Evolutionary conservation across 2,113 vertebrate genomes (phyloP), one percentile per base, ranked within the genome.

Genomic region (Dermatemys mawii): DNA sequence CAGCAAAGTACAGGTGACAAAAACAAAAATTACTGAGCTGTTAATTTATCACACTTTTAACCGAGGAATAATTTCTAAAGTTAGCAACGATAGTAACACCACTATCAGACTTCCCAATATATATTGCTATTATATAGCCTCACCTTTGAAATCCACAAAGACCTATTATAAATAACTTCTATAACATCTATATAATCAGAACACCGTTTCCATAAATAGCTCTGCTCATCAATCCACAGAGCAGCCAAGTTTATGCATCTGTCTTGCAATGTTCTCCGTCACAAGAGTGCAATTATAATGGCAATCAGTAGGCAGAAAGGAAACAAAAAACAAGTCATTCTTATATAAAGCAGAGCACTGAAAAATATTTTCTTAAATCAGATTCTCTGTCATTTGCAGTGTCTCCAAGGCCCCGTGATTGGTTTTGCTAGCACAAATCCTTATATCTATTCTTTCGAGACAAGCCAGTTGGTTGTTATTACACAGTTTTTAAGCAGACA

Each of bases 401-500:
- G 19, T 32, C 46, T 29, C 32, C 35, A 5, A 35, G 49, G 16
- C 29, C 2, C 27, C 44, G 19, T 67, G 35, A 55, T 2, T 1
- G 24, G 1, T 78, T 86, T 24, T 38, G 57, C 63, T 3, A 2
- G 26, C 22, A 26, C 49, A 54, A 73, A 5, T 41, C 41, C 81
- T 27, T 27, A 32, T 6, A 6, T 16, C 24, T 87, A 4, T 29
- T 86, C 78, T 38, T 24, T 7, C 32, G 51, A 19, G 51, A 53
- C 14, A 78, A 54, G 16, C 8, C 49, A 10, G 22, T 7, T 4
- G 0, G 0, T 10, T 41, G n/a, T 38, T 26, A 75, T 5, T 7
- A 11, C 12, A 38, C 17, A n/a, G 24, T 6, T 75, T 75, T 75
- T 44, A 44, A 26, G 35, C 60, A 63, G 60, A 13, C 3, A 4